phyloP scores from a whole-genome alignment of 2,113 vertebrate genomes.

The Megaceryle torquata region DNA sequence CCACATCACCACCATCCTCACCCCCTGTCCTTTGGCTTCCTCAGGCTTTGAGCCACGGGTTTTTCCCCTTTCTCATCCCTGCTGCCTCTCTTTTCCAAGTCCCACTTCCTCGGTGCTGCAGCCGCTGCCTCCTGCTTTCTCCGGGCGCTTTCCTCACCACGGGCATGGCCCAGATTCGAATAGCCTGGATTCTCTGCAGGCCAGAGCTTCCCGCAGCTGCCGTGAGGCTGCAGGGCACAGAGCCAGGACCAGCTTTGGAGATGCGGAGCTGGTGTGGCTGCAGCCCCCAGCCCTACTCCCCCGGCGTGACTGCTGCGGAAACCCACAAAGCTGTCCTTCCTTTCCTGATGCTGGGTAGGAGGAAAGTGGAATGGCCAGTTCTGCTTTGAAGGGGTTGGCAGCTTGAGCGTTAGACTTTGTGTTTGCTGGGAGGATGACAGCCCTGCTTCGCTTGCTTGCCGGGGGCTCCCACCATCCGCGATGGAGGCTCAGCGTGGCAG shows the following conservation, averaged over 20 bases:
- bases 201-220: neutral
- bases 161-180: neutral
- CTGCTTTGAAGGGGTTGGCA: neutral
- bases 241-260: neutral
- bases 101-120: rapidly evolving
- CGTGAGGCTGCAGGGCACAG: rapidly evolving
- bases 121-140: neutral
- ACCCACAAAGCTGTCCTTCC: neutral
- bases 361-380: neutral
- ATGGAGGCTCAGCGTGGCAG: neutral
- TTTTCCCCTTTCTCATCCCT: neutral
- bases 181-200: neutral
- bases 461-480: rapidly evolving
- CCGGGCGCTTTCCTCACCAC: neutral
- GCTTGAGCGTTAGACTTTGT: rapidly evolving
- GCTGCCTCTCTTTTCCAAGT: neutral
- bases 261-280: neutral
- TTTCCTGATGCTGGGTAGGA: neutral
- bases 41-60: neutral
- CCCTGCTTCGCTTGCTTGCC: rapidly evolving
- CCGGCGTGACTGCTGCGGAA: neutral
- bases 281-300: neutral
- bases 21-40: no score
- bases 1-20: rapidly evolving
- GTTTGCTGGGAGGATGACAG: neutral